Conservation (phyloP, 2,113 vertebrate species). For the Apistogramma diplotaenia region DNA sequence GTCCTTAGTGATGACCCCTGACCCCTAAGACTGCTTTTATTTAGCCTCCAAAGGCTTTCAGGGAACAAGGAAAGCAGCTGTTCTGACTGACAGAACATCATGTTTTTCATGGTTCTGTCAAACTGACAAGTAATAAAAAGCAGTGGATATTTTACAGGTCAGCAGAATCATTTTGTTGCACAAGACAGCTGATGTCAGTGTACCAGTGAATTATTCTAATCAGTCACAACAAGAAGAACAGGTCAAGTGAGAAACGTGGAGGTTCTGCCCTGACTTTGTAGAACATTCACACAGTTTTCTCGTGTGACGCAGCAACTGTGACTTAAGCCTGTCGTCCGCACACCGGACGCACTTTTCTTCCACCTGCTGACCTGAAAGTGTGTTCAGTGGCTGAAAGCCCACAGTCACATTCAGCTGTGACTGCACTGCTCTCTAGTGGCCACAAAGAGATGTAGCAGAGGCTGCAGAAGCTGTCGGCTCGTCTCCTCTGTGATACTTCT, state of each 20-base stretch:
- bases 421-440: not conserved
- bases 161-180: not conserved
- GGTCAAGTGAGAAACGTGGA: not conserved
- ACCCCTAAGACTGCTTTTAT: no score
- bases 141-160: not conserved
- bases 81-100: not conserved
- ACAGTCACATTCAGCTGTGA: not conserved
- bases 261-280: not conserved
- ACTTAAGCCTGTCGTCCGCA: not conserved
- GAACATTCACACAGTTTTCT: not conserved
- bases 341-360: not conserved
- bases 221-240: not conserved
- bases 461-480: not conserved
- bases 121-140: not conserved
- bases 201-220: not conserved
- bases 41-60: not conserved
- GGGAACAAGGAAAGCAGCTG: not conserved
- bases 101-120: not conserved
- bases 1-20: not conserved
- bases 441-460: not conserved
- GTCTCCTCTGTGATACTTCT: not conserved
- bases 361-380: not conserved
- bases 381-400: not conserved
- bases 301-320: not conserved
- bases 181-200: not conserved